Percentiles rank a stretch among this genome's conserved stretches.
Conservation (phyloP, 2,113 vertebrate genomes). For the Guaruba guarouba region DNA sequence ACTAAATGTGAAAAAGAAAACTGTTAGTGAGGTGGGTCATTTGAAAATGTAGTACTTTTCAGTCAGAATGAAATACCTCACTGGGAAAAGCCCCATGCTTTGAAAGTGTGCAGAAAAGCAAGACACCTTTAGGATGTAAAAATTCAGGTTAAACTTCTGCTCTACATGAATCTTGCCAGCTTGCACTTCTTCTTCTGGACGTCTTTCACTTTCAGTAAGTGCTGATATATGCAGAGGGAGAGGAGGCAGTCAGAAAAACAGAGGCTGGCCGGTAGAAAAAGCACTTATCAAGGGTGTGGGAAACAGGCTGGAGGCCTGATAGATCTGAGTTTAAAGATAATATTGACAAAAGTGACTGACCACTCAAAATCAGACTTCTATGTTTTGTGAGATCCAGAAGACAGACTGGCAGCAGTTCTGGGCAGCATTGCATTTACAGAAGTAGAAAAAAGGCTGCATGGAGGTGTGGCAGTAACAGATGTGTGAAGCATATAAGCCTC, state of each 20-base stretch:
- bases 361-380: not conserved
- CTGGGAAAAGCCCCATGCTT: not conserved
- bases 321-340: not conserved
- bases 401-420: not conserved
- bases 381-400: not conserved
- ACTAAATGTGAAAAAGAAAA: not conserved
- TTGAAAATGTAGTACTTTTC: not conserved
- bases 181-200: not conserved
- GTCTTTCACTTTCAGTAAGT: slow-evolving; percentile 1
- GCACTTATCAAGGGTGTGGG: not conserved
- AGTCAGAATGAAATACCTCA: not conserved
- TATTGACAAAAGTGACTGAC: not conserved
- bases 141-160: not conserved
- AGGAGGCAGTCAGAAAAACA: not conserved
- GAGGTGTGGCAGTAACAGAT: not conserved
- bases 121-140: not conserved
- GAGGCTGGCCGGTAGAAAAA: not conserved
- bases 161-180: not conserved
- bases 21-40: not conserved
- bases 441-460: not conserved
- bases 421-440: not conserved
- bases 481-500: not conserved
- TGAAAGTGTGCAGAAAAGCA: not conserved
- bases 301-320: not conserved
- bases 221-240: not conserved